Base-by-base conservation (phyloP, 1,140 invertebrate species). In the Pararge aegeria region DNA sequence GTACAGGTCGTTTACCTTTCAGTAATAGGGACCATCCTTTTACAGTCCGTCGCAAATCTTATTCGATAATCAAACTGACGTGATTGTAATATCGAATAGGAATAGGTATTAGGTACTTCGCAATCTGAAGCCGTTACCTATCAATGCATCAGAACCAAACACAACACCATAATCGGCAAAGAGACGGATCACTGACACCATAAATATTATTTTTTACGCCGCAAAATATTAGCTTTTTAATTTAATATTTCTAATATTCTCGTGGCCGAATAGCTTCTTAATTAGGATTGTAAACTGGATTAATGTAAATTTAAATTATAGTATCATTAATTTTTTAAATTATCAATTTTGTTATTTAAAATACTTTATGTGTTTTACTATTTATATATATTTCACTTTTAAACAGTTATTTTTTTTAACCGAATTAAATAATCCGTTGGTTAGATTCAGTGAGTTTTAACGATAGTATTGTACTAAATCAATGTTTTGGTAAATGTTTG, bases 11-110 rank as follows among this genome's bases (percentile, higher is more conserved):
- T 57, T 78, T 68, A 87, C 86, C 86, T 81, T 78, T 75, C 80
- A 76, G 73, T 83, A 85, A 87, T 84, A 75, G 78, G 73, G 78
- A 80, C 77, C 78, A 80, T 80, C 82, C 86, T 87, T 85, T 80
- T 85, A 75, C 71, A 79, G 80, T 49, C 61, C 48, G 64, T 67
- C 61, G 74, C 80, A 72, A 84, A 83, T 87, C 78, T 84, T 66
- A 65, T 66, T 66, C 75, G 61, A 69, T 73, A 70, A 73, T 66
- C 65, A 65, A 55, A 42, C 64, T 70, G 66, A 78, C 83, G 78
- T 83, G 83, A 83, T 70, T 66, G 71, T 64, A 83, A 81, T 87
- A 34, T 61, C 57, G 60, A 78, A 75, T 70, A 61, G 58, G 24
- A 66, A 63, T 49, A 34, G 30, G 10, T 34, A 34, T 34, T 34